Evolutionary conservation across 2,888 invertebrate genomes (phyloP).

Genomic region (Tillus elongatus): DNA sequence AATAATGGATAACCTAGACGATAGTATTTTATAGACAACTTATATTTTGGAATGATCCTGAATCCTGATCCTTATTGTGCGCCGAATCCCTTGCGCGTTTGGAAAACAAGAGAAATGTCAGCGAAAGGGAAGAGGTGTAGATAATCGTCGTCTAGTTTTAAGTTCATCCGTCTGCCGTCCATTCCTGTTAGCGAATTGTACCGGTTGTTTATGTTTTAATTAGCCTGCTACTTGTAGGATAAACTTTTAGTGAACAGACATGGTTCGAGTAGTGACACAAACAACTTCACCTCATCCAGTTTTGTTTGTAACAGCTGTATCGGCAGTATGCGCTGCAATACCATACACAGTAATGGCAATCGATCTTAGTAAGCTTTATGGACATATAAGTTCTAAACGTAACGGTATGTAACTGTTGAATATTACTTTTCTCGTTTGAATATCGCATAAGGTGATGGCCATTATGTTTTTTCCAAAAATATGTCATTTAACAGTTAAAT

Average conservation of each 20-base stretch:
- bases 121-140: no score
- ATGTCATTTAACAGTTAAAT: no score
- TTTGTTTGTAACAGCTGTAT: conserved; percentile 43
- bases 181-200: neutral
- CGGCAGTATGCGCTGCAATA: conserved; percentile 55
- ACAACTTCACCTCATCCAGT: conserved; percentile 38
- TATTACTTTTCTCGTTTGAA: no score
- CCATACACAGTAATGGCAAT: conserved; percentile 61
- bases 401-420: conserved; percentile 52
- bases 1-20: no score
- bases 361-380: conserved; percentile 74
- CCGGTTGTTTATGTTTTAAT: neutral
- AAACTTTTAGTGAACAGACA: conserved; percentile 29
- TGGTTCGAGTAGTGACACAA: conserved; percentile 35
- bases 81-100: no score
- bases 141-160: no score
- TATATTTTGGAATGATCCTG: no score
- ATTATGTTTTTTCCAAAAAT: no score
- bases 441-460: no score
- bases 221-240: neutral
- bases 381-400: conserved; percentile 62
- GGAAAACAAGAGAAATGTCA: no score
- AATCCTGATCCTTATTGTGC: no score
- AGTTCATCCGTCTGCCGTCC: conserved; percentile 2
- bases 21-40: no score